Percentiles rank a stretch among this genome's conserved stretches.
These are phyloP conservation scores for Esox masquinongy DNA, from an alignment of 2,797 vertebrate genomes.

Conservation along the genomic window DNA sequence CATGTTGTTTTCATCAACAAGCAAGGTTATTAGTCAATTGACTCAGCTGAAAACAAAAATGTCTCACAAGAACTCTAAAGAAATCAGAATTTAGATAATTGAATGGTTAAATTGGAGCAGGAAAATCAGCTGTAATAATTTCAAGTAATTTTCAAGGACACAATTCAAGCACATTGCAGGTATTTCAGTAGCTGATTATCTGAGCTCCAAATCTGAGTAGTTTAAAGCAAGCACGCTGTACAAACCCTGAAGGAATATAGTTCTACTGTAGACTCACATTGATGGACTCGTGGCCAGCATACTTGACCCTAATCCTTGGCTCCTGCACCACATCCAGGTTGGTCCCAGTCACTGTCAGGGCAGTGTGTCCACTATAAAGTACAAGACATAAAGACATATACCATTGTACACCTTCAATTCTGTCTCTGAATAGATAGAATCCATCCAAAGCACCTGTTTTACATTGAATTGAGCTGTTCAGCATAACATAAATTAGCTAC, in stretches of 20 bases:
- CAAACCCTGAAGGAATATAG: not conserved
- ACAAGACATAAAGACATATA: not conserved
- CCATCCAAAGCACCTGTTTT: constrained; percentile 29
- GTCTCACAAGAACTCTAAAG: too few species aligned
- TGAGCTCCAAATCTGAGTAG: too few species aligned
- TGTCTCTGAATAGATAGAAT: not conserved
- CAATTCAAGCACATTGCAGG: too few species aligned
- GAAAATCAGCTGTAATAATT: too few species aligned
- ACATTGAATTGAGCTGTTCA: constrained; percentile 33
- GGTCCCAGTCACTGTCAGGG: constrained; percentile 85
- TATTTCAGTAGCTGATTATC: too few species aligned
- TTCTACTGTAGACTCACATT: constrained; percentile 80
- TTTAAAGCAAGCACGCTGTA: not conserved
- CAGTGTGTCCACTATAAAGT: not conserved
- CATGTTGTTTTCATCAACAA: too few species aligned
- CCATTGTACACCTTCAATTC: not conserved
- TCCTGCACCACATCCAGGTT: constrained; percentile 95
- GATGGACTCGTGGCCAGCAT: constrained; percentile 89
- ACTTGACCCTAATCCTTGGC: constrained; percentile 89
- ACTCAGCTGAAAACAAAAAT: too few species aligned
- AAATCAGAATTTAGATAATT: too few species aligned
- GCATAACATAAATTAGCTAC: constrained; percentile 25
- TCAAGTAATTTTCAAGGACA: too few species aligned
- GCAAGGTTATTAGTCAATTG: too few species aligned
- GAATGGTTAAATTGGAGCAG: too few species aligned